Base-by-base conservation (phyloP, 37 sponge, comb jelly and placozoan genomes). In the Aplysina aerophoba region DNA sequence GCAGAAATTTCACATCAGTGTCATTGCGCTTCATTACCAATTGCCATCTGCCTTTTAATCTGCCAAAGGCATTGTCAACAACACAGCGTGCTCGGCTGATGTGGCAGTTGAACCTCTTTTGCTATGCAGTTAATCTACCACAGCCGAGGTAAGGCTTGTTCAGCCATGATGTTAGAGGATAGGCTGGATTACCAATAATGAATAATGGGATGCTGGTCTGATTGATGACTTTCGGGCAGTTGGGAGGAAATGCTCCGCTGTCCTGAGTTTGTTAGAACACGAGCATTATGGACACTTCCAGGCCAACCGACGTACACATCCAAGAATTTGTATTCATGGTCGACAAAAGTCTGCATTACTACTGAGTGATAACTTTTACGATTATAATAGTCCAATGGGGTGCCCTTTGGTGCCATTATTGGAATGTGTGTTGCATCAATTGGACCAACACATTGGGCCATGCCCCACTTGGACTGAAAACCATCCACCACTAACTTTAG, bases 111-210 rank as follows among this genome's bases (percentile, higher is more conserved):
- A 79, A 79, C 30, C 24, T 79, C 55, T 22, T 41, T 25, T 79
- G 80, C 80, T 79, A 55, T 6, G 34, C 59, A 11, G 59, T 25
- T 37, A 79, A 56, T n/a, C n/a, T n/a, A n/a, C 80, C 80, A 24
- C n/a, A 55, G 34, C 55, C 80, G 4, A 25, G 55, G 58, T 55
- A 79, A 11, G 80, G 80, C 30, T 79, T 79, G 4, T 55, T 24
- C 6, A 79, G 80, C 80, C 80, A 79, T 13, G 28, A 55, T 53
- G 20, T 79, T 17, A 79, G 81, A 13, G 88, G 80, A 55, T 79
- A 89, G 39, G 89, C 85, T 24, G 89, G 89, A 64, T 89, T 85
- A 50, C 89, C 89, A 50, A 89, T 33, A 13, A 89, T 64, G 0
- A 86, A 11, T 53, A 86, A 77, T 38, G 80, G 80, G 55, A 79